Percentiles rank a stretch among this genome's conserved stretches.
phyloP scores from a whole-genome alignment of 2,797 vertebrate genomes.

The Peromyscus nudipes region DNA sequence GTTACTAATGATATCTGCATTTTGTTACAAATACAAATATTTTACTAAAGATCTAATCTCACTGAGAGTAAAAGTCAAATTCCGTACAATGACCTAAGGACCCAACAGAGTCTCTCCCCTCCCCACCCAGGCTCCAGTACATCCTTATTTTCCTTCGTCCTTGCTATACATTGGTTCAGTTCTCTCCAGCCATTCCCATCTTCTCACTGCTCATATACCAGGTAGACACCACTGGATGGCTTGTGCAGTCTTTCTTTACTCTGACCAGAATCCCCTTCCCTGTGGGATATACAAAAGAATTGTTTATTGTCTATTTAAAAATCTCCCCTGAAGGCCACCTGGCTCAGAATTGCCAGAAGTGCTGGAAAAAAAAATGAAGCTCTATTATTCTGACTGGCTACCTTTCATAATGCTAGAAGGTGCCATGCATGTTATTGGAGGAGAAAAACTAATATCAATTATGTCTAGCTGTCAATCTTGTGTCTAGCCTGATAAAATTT shows the following conservation, averaged over 20 bases:
- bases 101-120: not conserved
- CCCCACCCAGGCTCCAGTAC: not conserved
- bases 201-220: not conserved
- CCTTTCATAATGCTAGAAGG: not conserved
- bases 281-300: not conserved
- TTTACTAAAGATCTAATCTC: slow-evolving; percentile 78
- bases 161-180: not conserved
- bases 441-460: not conserved
- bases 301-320: not conserved
- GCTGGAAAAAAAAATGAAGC: not conserved
- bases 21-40: slow-evolving; percentile 76
- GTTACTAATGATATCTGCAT: slow-evolving; percentile 61
- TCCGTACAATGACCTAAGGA: slow-evolving; percentile 46
- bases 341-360: not conserved
- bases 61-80: slow-evolving; percentile 74
- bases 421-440: not conserved
- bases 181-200: not conserved
- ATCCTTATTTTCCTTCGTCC: not conserved
- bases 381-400: not conserved
- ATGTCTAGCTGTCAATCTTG: not conserved
- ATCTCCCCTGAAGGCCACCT: not conserved
- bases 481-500: not conserved
- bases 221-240: fast-evolving
- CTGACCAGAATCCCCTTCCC: not conserved
- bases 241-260: not conserved